phyloP scores from a whole-genome alignment of 2,113 vertebrate species.

The Reinhardtius hippoglossoides region DNA sequence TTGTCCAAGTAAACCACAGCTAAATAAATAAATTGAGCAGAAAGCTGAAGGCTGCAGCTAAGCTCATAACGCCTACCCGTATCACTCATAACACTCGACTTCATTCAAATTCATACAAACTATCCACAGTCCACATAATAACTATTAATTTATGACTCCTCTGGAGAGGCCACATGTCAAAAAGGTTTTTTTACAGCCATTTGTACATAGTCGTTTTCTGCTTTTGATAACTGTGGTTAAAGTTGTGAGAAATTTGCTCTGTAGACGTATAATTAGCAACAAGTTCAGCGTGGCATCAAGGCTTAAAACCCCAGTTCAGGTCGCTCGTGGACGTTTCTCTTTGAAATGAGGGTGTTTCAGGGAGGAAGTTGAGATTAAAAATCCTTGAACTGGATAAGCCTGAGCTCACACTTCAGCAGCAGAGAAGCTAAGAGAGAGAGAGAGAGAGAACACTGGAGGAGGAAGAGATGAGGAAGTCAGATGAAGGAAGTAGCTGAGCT shows the following conservation, averaged over 20 bases:
- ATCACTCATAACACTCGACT: too few species aligned
- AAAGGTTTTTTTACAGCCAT: too few species aligned
- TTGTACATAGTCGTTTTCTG: too few species aligned
- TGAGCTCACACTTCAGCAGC: slow-evolving; percentile 25
- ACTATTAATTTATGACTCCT: too few species aligned
- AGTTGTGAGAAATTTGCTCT: background rate
- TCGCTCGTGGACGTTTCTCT: background rate
- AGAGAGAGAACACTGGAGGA: slow-evolving; percentile 38
- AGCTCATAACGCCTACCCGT: background rate
- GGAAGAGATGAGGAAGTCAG: slow-evolving; percentile 37
- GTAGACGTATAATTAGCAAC: background rate
- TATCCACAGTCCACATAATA: background rate
- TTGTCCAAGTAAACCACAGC: too few species aligned
- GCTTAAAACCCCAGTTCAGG: slow-evolving; percentile 23
- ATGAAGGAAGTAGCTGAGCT: slow-evolving; percentile 28
- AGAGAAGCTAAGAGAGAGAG: slow-evolving; percentile 13
- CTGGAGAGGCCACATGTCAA: too few species aligned
- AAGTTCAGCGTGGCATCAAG: background rate
- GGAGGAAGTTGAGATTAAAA: slow-evolving; percentile 37
- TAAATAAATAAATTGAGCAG: too few species aligned
- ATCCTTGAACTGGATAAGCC: slow-evolving; percentile 38
- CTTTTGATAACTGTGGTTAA: background rate
- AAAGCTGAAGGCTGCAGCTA: too few species aligned
- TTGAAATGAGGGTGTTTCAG: slow-evolving; percentile 8
- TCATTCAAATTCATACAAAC: too few species aligned